Conservation (phyloP, 2,113 vertebrate genomes). For the Microcebus tavaratra region DNA sequence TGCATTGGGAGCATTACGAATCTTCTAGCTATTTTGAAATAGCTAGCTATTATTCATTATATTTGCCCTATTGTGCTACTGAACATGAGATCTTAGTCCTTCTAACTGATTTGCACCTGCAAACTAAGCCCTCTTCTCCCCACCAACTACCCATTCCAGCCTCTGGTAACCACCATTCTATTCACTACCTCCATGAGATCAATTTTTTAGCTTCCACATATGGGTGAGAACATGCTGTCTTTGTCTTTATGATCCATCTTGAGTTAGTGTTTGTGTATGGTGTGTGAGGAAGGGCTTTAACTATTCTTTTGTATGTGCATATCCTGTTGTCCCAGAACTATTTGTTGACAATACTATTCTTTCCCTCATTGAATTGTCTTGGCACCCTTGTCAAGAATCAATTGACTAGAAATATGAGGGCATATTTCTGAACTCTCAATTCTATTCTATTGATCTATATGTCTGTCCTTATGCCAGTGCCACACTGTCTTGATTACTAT, state of each 20-base stretch:
- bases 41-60: too few relatives aligned
- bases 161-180: too few relatives aligned
- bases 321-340: not conserved
- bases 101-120: too few relatives aligned
- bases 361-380: not conserved
- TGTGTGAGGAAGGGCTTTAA: not conserved
- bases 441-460: not conserved
- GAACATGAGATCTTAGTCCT: too few relatives aligned
- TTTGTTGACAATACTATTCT: not conserved
- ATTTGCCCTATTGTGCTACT: too few relatives aligned
- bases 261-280: not conserved
- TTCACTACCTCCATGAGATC: too few relatives aligned
- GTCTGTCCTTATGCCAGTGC: not conserved
- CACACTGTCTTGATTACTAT: not conserved
- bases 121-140: too few relatives aligned
- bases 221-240: too few relatives aligned
- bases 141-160: too few relatives aligned
- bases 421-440: not conserved
- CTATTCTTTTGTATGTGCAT: not conserved
- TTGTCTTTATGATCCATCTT: not conserved
- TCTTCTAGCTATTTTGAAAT: too few relatives aligned
- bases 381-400: not conserved
- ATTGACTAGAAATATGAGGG: not conserved
- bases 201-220: too few relatives aligned
- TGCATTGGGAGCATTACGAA: too few relatives aligned